These are phyloP conservation scores for Porites evermanni DNA, from an alignment of 92 coral and sea anemone species.

Conservation along the genomic window DNA sequence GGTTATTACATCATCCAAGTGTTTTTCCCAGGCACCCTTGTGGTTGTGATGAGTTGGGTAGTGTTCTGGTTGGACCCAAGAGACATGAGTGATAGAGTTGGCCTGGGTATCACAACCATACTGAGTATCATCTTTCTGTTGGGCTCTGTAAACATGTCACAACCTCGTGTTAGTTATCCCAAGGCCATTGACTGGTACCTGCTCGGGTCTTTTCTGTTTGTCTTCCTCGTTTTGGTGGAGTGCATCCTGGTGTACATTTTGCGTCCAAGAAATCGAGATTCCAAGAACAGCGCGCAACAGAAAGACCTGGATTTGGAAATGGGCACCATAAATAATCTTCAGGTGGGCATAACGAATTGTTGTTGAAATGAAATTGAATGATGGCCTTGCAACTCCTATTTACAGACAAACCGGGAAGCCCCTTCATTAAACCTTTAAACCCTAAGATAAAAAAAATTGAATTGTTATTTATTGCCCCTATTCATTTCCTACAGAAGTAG, in stretches of 20 bases:
- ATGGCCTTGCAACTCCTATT: neutral
- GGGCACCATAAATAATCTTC: neutral
- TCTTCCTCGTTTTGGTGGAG: constrained; percentile 60
- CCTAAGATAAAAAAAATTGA: no score
- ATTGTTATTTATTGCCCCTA: no score
- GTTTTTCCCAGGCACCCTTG: neutral
- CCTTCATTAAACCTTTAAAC: no score
- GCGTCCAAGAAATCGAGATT: neutral
- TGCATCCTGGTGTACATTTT: constrained; percentile 33
- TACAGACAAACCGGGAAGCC: no score
- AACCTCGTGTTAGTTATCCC: neutral
- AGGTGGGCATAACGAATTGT: neutral
- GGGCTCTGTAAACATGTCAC: neutral
- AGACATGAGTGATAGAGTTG: neutral
- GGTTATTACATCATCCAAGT: neutral
- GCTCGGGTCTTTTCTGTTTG: constrained; percentile 46
- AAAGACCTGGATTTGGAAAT: neutral
- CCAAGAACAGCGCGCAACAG: neutral
- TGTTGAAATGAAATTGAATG: neutral
- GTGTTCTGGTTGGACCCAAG: neutral
- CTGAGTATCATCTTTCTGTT: neutral
- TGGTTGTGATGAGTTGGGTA: neutral
- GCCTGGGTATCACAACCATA: neutral
- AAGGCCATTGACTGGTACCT: constrained; percentile 6
- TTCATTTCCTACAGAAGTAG: no score